Conservation (phyloP, 2,888 invertebrate genomes). For the Eugnorisma glareosa region DNA sequence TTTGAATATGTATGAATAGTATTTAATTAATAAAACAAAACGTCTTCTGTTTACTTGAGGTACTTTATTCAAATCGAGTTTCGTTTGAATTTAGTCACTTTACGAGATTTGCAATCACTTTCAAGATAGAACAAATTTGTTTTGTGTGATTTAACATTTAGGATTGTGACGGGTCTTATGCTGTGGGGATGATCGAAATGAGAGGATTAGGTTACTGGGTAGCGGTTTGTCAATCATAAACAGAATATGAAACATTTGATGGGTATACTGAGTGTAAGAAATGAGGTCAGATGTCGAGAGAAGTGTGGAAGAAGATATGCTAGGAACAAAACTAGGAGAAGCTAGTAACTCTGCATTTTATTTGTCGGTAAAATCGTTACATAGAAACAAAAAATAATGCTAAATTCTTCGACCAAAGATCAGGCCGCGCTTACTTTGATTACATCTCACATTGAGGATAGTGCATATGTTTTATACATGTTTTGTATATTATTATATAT, state of each 20-base stretch:
- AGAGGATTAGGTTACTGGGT: background rate
- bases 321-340: background rate
- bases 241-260: background rate
- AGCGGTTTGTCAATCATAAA: background rate
- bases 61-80: conserved; percentile 55
- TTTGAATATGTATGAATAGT: conserved; percentile 57
- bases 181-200: background rate
- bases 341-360: background rate
- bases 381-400: background rate
- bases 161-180: background rate
- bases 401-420: background rate
- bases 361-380: background rate
- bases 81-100: conserved; percentile 48
- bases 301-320: background rate
- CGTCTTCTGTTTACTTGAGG: conserved; percentile 43
- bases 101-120: conserved; percentile 51
- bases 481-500: background rate
- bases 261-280: background rate
- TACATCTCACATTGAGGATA: background rate
- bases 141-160: conserved; percentile 46
- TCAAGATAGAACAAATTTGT: conserved; percentile 48
- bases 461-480: background rate
- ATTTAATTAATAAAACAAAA: conserved; percentile 60
- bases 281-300: background rate
- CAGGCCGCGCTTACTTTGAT: background rate